These are phyloP conservation scores for Sebastes umbrosus DNA, from an alignment of 2,797 vertebrate genomes.

Conservation along the genomic window DNA sequence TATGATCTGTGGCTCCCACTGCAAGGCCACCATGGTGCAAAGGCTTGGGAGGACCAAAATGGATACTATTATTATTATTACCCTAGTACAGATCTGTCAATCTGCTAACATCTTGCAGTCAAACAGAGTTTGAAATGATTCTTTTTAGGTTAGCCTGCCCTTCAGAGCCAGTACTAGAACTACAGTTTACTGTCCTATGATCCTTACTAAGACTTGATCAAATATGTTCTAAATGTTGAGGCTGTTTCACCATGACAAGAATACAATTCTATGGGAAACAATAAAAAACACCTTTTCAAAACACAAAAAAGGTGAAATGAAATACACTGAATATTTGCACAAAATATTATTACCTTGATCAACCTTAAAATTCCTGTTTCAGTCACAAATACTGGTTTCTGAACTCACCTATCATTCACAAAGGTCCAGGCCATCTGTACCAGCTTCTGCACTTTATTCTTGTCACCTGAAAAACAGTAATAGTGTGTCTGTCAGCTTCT, in stretches of 20 bases:
- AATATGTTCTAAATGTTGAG: background rate
- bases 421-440: constrained; percentile 95
- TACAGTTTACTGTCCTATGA: background rate
- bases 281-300: background rate
- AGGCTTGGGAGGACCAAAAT: constrained; percentile 72
- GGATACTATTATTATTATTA: background rate
- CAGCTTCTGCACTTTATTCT: constrained; percentile 92
- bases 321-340: background rate
- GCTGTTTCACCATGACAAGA: background rate
- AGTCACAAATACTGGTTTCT: background rate
- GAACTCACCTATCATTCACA: constrained; percentile 91
- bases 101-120: background rate
- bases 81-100: background rate
- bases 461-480: constrained; percentile 82
- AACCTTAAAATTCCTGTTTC: background rate
- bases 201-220: background rate
- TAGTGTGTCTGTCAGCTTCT: background rate
- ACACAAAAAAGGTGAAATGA: background rate
- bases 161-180: background rate
- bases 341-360: background rate
- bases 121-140: background rate
- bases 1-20: constrained; percentile 96
- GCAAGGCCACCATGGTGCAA: constrained; percentile 92
- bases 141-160: background rate
- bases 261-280: background rate